Conservation (phyloP, 2,113 vertebrate species). For the Chionomys nivalis region DNA sequence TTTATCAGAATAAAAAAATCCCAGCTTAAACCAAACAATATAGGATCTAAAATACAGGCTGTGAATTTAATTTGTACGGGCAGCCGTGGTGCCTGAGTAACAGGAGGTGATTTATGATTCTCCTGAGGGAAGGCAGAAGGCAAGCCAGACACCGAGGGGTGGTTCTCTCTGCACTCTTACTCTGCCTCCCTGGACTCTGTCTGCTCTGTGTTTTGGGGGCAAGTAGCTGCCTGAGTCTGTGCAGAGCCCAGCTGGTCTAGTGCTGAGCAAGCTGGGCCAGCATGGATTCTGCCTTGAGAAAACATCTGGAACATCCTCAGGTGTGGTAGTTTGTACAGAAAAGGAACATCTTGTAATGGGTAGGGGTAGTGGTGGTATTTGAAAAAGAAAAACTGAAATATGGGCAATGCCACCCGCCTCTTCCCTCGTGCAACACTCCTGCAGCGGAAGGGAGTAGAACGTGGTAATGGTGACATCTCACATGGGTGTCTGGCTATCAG, state of each 20-base stretch:
- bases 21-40: slow-evolving; percentile 44
- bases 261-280: fast-evolving
- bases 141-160: background rate
- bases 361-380: background rate
- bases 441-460: background rate
- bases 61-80: background rate
- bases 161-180: background rate
- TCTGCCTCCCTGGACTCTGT: background rate
- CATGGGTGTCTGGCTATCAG: fast-evolving
- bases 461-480: background rate
- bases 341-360: background rate
- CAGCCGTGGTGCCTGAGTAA: background rate
- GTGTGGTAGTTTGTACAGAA: background rate
- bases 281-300: no score
- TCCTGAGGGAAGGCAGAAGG: background rate
- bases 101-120: background rate
- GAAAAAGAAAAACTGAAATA: background rate
- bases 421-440: background rate
- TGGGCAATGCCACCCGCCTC: no score
- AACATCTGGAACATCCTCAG: slow-evolving; percentile 30
- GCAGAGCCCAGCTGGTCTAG: background rate
- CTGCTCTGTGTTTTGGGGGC: background rate
- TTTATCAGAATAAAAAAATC: slow-evolving; percentile 19
- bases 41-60: slow-evolving; percentile 54
- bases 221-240: background rate